Conservation (phyloP, 2,113 vertebrate species). For the Geococcyx californianus region DNA sequence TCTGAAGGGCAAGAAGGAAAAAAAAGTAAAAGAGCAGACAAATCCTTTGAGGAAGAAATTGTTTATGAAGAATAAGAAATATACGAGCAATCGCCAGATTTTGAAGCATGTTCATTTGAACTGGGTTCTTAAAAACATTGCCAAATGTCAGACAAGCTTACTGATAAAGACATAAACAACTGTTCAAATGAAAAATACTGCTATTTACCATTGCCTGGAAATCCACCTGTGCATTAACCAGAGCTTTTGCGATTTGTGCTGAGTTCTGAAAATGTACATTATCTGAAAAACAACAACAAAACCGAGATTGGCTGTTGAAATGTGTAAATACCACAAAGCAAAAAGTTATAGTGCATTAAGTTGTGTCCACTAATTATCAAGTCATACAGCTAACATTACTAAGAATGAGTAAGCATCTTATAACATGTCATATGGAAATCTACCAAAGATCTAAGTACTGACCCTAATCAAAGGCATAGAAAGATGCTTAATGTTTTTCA, state of each 20-base stretch:
- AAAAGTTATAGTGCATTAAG: constrained; percentile 72
- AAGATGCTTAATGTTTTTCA: constrained; percentile 81
- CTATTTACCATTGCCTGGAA: constrained; percentile 95
- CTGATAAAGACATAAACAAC: neutral
- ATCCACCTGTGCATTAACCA: constrained; percentile 92
- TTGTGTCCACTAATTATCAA: constrained; percentile 76
- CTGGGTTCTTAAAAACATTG: neutral
- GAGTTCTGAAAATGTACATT: constrained; percentile 99
- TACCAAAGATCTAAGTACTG: constrained; percentile 75
- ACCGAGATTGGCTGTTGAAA: constrained; percentile 47
- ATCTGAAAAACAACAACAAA: constrained; percentile 83
- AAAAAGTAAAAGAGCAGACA: neutral
- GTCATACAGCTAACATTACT: constrained; percentile 74
- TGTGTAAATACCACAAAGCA: constrained; percentile 67
- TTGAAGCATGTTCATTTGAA: neutral
- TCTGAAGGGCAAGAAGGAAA: neutral
- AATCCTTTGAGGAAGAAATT: neutral
- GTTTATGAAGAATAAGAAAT: neutral
- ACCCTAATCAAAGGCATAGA: constrained; percentile 73
- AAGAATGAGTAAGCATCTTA: constrained; percentile 70
- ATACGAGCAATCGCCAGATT: neutral
- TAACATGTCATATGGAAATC: constrained; percentile 66
- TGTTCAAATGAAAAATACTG: constrained; percentile 10
- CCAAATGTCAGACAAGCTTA: constrained; percentile 16
- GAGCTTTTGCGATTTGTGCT: constrained; percentile 95